Conservation (phyloP, 2,888 invertebrate species). For the Euplagia quadripunctaria region DNA sequence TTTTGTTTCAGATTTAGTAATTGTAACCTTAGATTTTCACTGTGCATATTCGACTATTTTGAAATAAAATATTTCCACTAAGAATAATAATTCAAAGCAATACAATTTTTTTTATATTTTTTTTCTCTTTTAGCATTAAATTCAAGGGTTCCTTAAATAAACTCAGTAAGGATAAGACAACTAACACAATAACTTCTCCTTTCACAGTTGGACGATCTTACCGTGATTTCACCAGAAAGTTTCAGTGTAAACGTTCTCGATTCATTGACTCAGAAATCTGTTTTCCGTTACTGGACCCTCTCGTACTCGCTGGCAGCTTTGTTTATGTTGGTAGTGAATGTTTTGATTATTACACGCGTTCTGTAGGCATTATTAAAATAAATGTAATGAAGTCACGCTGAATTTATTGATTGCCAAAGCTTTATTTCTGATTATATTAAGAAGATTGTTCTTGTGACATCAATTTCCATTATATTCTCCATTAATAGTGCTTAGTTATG, state of each 20-base stretch:
- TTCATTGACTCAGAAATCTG: slow-evolving; percentile 81
- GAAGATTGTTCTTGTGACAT: slow-evolving; percentile 21
- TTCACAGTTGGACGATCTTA: slow-evolving; percentile 73
- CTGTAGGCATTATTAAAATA: slow-evolving; percentile 41
- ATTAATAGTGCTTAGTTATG: not conserved
- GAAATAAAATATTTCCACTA: too few relatives aligned
- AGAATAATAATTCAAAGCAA: too few relatives aligned
- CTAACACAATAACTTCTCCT: slow-evolving; percentile 70
- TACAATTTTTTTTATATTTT: not conserved
- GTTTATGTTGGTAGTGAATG: slow-evolving; percentile 48
- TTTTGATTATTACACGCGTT: slow-evolving; percentile 31
- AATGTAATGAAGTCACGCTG: slow-evolving; percentile 31
- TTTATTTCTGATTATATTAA: slow-evolving; percentile 25
- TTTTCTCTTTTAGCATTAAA: not conserved
- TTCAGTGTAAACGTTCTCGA: slow-evolving; percentile 72
- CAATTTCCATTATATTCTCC: slow-evolving; percentile 11
- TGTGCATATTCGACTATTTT: too few relatives aligned
- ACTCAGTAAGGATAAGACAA: slow-evolving; percentile 60
- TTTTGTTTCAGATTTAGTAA: too few relatives aligned
- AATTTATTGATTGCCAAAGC: slow-evolving; percentile 20
- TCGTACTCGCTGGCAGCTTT: slow-evolving; percentile 47
- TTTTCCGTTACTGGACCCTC: slow-evolving; percentile 68
- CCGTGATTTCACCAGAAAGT: slow-evolving; percentile 72
- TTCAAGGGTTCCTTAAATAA: slow-evolving; percentile 39
- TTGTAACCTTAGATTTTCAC: too few relatives aligned